Evolutionary conservation across 2,797 vertebrate species (phyloP).

Genomic region (Gastrophryne carolinensis): DNA sequence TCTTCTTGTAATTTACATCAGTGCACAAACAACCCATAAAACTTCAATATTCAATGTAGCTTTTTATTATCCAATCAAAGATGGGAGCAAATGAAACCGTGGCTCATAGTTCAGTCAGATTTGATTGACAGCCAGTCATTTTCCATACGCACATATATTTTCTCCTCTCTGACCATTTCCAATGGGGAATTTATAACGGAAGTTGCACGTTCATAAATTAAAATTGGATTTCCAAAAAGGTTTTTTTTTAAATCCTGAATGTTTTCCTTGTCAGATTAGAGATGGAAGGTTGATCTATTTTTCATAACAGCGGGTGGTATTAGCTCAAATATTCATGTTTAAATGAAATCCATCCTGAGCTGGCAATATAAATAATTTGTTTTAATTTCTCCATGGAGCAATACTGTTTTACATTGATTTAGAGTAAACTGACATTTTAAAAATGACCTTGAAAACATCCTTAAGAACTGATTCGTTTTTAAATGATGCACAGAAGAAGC

Average conservation of each 20-base stretch:
- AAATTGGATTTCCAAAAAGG: constrained; percentile 11
- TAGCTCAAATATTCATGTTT: constrained; percentile 9
- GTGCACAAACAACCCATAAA: constrained; percentile 13
- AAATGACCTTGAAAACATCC: constrained; percentile 20
- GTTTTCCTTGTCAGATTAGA: constrained; percentile 2
- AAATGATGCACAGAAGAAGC: background rate
- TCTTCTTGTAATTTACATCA: constrained; percentile 9
- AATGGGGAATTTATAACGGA: background rate
- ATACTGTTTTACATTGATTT: constrained; percentile 30
- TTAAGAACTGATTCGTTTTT: constrained; percentile 1
- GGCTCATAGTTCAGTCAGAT: constrained; percentile 13
- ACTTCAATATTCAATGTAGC: constrained; percentile 7
- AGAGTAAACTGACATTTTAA: constrained; percentile 14
- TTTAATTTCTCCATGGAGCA: constrained; percentile 28
- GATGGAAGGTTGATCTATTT: constrained; percentile 24
- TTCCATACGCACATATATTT: constrained; percentile 13
- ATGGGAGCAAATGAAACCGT: background rate
- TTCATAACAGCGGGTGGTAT: constrained; percentile 11
- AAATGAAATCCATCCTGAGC: background rate
- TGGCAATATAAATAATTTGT: constrained; percentile 38
- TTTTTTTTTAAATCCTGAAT: background rate
- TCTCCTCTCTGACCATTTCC: background rate
- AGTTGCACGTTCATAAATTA: background rate
- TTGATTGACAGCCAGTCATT: background rate
- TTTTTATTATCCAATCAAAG: constrained; percentile 24